phyloP scores from a whole-genome alignment of 2,797 vertebrate genomes.

The Emydoidea blandingii region DNA sequence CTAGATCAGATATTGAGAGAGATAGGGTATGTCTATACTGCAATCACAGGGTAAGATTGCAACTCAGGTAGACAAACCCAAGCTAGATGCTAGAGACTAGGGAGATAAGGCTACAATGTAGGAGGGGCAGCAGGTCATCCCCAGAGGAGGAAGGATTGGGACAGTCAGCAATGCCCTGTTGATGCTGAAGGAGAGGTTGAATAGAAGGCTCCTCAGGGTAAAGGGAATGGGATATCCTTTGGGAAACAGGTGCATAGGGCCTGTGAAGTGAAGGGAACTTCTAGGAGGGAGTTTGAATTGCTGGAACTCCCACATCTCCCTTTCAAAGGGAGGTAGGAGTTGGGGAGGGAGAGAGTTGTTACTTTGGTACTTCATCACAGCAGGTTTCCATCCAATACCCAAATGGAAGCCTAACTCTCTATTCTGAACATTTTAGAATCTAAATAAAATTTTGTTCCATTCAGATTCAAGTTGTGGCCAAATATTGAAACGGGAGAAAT shows the following conservation, averaged over 20 bases:
- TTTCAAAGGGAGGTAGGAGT: not conserved
- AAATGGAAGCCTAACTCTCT: not conserved
- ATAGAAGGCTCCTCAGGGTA: no score
- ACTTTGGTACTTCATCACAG: not conserved
- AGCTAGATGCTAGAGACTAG: no score
- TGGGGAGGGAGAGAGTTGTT: not conserved
- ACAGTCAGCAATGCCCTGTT: no score
- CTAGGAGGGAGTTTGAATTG: not conserved
- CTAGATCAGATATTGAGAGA: not conserved
- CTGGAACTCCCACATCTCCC: not conserved
- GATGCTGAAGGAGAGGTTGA: no score
- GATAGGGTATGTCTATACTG: not conserved
- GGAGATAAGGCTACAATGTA: no score
- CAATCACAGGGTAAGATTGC: no score
- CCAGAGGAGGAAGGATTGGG: no score
- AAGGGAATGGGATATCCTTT: not conserved
- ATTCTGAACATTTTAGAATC: not conserved
- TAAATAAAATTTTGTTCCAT: not conserved
- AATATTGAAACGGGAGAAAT: not conserved
- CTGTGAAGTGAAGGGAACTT: accelerated
- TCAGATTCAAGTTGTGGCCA: not conserved
- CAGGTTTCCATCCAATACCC: not conserved
- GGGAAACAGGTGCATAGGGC: accelerated
- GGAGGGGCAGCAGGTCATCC: no score
- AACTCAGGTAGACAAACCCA: no score